Evolutionary conservation across 1,140 invertebrate species (phyloP).

Genomic region (Zaprionus kolodkinae): DNA sequence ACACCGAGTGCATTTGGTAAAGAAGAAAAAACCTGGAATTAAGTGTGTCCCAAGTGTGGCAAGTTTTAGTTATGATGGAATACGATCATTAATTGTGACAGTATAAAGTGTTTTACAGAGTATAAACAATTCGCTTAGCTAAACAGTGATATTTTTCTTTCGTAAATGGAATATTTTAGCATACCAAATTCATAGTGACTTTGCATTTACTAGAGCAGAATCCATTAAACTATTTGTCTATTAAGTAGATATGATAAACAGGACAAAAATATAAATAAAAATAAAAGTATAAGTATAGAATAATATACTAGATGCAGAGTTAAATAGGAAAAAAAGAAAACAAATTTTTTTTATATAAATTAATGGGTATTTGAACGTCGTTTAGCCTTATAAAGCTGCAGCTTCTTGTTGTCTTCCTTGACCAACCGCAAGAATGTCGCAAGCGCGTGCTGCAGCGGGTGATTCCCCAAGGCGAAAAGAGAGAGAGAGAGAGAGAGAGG

Average conservation of each 20-base stretch:
- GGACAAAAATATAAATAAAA: too few species aligned
- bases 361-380: neutral
- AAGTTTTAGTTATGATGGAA: neutral
- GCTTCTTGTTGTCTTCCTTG: neutral
- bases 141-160: neutral
- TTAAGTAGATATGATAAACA: too few species aligned
- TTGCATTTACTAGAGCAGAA: too few species aligned
- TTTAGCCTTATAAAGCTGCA: neutral
- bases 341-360: neutral
- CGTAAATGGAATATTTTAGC: neutral
- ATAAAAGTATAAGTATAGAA: too few species aligned
- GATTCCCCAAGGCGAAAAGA: slow-evolving; percentile 29
- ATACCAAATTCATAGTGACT: neutral
- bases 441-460: slow-evolving; percentile 19
- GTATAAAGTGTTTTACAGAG: neutral
- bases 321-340: too few species aligned
- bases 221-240: too few species aligned
- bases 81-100: neutral
- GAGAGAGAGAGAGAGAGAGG: neutral
- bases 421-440: slow-evolving; percentile 61
- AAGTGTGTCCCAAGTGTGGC: neutral
- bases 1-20: neutral
- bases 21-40: neutral
- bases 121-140: neutral
- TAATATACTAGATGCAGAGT: too few species aligned